A percentile compares a stretch with the other conserved stretches of the same genome.
These are phyloP conservation scores for Apamea sordens DNA, from an alignment of 2,888 invertebrate genomes.

Conservation along the genomic window DNA sequence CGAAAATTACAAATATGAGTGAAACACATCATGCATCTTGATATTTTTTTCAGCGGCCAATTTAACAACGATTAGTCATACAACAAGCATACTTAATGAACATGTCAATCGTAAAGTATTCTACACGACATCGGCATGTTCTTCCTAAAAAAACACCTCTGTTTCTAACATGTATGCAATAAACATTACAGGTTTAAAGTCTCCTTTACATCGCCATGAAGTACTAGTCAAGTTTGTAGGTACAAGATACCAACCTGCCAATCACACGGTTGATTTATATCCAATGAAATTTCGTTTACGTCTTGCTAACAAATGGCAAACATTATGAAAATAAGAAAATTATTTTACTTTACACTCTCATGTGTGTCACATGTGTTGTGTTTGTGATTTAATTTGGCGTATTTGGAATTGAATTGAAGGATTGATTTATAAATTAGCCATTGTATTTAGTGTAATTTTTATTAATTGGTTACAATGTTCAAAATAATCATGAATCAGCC, in stretches of 20 bases:
- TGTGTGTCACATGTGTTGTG: not conserved
- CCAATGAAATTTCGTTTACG: slow-evolving; percentile 57
- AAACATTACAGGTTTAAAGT: slow-evolving; percentile 6
- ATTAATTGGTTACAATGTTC: not conserved
- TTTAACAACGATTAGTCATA: not conserved
- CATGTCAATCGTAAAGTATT: slow-evolving; percentile 8
- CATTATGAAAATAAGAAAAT: slow-evolving; percentile 21
- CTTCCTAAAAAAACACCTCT: not conserved
- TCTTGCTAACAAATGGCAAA: slow-evolving; percentile 21
- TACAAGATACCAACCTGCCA: slow-evolving; percentile 10
- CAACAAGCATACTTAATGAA: not conserved
- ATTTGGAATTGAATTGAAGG: not conserved
- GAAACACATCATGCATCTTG: not conserved
- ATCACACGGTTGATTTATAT: slow-evolving; percentile 69
- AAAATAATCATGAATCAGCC: not conserved
- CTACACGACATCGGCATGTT: slow-evolving; percentile 17
- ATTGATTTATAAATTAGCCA: too few relatives aligned
- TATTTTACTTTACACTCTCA: not conserved
- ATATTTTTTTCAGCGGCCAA: not conserved
- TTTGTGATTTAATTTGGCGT: not conserved
- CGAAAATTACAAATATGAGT: not conserved
- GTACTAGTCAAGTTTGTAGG: not conserved
- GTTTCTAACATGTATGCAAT: slow-evolving; percentile 1
- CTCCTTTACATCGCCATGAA: slow-evolving; percentile 11
- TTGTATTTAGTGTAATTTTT: not conserved